A percentile compares a stretch with the other conserved stretches of the same genome.
Evolutionary conservation across 2,888 invertebrate species (phyloP).

Genomic region (Piscicola geometra): DNA sequence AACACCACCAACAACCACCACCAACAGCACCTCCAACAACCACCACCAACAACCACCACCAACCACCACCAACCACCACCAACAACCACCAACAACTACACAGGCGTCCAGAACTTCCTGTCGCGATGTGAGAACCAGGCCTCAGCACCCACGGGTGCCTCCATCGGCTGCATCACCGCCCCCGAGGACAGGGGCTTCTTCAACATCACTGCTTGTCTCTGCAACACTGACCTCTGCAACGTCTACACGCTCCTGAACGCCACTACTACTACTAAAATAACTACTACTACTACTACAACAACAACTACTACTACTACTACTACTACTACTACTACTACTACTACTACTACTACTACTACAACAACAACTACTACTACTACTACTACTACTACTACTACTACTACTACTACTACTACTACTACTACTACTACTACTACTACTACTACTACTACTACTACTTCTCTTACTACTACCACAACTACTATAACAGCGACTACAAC

Average conservation of each 20-base stretch:
- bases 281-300: neutral
- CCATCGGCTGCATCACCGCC: neutral
- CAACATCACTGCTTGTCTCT: slow-evolving; percentile 8
- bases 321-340: neutral
- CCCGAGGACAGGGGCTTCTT: neutral
- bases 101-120: neutral
- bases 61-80: too few relatives aligned
- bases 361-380: neutral
- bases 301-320: neutral
- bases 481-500: too few relatives aligned
- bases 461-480: too few relatives aligned
- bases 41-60: too few relatives aligned
- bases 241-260: neutral
- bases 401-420: neutral
- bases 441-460: too few relatives aligned
- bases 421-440: too few relatives aligned
- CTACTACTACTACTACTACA: neutral
- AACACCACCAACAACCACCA: too few relatives aligned
- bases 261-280: neutral
- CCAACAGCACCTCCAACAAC: too few relatives aligned
- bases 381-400: neutral
- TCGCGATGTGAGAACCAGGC: neutral
- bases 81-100: too few relatives aligned
- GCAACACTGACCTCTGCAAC: slow-evolving; percentile 27
- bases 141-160: neutral